Conservation (phyloP, 1,140 invertebrate genomes). For the Eciton burchellii region DNA sequence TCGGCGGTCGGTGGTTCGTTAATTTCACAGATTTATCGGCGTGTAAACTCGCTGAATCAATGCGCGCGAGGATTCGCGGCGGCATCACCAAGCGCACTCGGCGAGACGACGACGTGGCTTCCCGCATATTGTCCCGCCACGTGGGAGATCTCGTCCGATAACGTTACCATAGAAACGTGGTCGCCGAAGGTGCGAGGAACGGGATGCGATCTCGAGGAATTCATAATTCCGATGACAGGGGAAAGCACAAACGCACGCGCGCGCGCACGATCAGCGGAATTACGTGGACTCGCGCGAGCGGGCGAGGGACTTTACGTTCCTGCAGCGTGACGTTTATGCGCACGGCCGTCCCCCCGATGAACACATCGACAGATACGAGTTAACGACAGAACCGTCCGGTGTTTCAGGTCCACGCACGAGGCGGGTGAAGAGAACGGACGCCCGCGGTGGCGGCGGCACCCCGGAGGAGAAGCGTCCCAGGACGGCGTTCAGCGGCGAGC, state of each 20-base stretch:
- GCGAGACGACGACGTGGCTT: background rate
- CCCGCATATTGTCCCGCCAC: background rate
- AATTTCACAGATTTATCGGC: constrained; percentile 71
- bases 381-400: constrained; percentile 77
- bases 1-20: constrained; percentile 61
- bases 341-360: constrained; percentile 6
- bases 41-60: constrained; percentile 72
- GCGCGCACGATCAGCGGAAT: too few species aligned
- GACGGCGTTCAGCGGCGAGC: constrained; percentile 98
- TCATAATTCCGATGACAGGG: too few species aligned
- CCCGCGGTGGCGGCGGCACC: constrained; percentile 58
- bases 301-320: background rate
- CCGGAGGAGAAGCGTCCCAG: constrained; percentile 96
- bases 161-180: too few species aligned
- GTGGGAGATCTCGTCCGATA: too few species aligned
- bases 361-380: constrained; percentile 76
- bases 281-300: background rate
- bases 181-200: too few species aligned
- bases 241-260: too few species aligned
- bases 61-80: constrained; percentile 28
- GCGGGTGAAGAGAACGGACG: constrained; percentile 78
- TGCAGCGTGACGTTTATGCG: background rate
- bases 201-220: too few species aligned
- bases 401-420: constrained; percentile 81
- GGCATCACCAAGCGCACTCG: constrained; percentile 31